Evolutionary conservation across 2,888 invertebrate species (phyloP).

Genomic region (Thumatha senex): DNA sequence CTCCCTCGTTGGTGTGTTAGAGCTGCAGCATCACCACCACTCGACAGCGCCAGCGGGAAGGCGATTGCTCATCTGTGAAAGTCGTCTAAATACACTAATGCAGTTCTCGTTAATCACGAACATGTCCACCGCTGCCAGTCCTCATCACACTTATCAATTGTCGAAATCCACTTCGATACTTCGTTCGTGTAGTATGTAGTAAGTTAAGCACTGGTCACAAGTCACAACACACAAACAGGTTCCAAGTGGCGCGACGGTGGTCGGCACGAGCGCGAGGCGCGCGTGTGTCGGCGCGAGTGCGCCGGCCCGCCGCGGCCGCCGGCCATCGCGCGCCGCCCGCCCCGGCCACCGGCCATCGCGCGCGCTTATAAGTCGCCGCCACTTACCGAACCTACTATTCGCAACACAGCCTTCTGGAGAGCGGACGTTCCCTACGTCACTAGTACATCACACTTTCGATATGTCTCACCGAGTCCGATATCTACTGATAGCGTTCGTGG

Average conservation of each 20-base stretch:
- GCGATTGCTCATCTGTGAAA: neutral
- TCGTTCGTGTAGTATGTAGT: neutral
- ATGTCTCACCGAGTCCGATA: slow-evolving; percentile 29
- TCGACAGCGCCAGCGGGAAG: neutral
- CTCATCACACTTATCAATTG: neutral
- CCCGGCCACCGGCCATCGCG: slow-evolving; percentile 5
- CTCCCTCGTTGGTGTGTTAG: slow-evolving; percentile 11
- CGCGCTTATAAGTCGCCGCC: slow-evolving; percentile 32
- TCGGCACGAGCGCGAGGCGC: neutral
- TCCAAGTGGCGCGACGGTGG: neutral
- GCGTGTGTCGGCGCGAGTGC: neutral
- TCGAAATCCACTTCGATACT: neutral
- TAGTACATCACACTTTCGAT: slow-evolving; percentile 11
- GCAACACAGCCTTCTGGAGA: slow-evolving; percentile 45
- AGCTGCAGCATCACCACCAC: slow-evolving; percentile 5
- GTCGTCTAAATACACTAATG: neutral
- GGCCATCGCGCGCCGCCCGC: slow-evolving; percentile 13
- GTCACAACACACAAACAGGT: neutral
- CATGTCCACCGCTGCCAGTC: neutral
- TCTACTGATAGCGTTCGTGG: slow-evolving; percentile 23
- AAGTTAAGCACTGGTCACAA: neutral
- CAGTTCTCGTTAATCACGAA: neutral
- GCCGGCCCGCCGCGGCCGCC: neutral
- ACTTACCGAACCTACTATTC: slow-evolving; percentile 49
- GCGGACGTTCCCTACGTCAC: slow-evolving; percentile 39